Conservation (phyloP, 2,888 invertebrate species). For the Polylopha cassiicola region DNA sequence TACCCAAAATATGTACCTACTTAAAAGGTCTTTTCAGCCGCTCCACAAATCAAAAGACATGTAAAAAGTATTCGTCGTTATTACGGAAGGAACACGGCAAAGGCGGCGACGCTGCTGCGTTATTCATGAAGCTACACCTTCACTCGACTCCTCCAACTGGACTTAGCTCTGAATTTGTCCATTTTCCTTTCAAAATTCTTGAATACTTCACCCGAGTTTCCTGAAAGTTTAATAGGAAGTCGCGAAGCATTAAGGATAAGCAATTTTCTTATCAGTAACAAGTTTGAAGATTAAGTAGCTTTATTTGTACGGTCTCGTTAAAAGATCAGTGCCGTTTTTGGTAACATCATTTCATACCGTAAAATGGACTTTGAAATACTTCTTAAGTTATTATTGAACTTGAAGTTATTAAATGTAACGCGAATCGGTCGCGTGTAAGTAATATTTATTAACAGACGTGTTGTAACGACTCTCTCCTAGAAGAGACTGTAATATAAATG, state of each 20-base stretch:
- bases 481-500: too few relatives aligned
- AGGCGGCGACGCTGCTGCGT: conserved; percentile 55
- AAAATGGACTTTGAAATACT: too few relatives aligned
- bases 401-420: too few relatives aligned
- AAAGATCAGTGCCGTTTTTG: too few relatives aligned
- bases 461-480: too few relatives aligned
- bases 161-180: conserved; percentile 52
- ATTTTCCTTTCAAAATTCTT: conserved; percentile 50
- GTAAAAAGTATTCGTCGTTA: conserved; percentile 41
- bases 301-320: not conserved
- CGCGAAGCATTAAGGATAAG: conserved; percentile 28
- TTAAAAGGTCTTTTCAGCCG: conserved; percentile 11
- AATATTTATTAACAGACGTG: too few relatives aligned
- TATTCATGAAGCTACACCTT: conserved; percentile 61
- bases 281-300: conserved; percentile 5
- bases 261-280: conserved; percentile 16
- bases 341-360: too few relatives aligned
- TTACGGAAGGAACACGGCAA: conserved; percentile 51
- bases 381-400: too few relatives aligned
- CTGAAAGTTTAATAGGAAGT: conserved; percentile 36
- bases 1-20: not conserved
- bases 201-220: conserved; percentile 35
- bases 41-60: conserved; percentile 43
- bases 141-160: conserved; percentile 42
- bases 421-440: too few relatives aligned